phyloP scores from a whole-genome alignment of 2,888 invertebrate species.

The Ochropleura leucogaster region DNA sequence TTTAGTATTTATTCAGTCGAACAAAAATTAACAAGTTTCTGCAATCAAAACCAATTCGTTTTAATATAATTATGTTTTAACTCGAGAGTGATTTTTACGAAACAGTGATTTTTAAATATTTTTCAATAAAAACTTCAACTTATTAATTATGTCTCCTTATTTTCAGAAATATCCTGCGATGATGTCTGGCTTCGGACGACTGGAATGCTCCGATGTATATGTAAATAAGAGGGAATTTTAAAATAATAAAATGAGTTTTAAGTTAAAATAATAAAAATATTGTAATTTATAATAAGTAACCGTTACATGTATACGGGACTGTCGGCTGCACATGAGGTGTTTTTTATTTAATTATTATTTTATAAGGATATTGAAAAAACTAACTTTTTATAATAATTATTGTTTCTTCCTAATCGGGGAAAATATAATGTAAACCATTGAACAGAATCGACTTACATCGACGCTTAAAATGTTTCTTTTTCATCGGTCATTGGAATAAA shows the following conservation, averaged over 20 bases:
- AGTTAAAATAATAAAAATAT: slow-evolving; percentile 55
- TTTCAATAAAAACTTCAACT: not conserved
- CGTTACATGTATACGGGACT: slow-evolving; percentile 63
- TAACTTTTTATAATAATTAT: no score
- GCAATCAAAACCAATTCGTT: not conserved
- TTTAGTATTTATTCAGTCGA: not conserved
- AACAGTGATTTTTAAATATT: not conserved
- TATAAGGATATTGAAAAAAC: no score
- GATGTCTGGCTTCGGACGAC: slow-evolving; percentile 80
- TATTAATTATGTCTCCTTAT: slow-evolving; percentile 52
- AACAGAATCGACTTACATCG: no score
- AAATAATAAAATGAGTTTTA: slow-evolving; percentile 53
- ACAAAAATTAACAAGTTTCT: not conserved
- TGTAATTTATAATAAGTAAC: slow-evolving; percentile 52
- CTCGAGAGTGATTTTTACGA: not conserved
- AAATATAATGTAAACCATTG: no score
- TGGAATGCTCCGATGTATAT: slow-evolving; percentile 71
- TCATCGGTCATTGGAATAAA: no score
- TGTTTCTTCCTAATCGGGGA: no score
- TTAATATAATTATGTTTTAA: not conserved
- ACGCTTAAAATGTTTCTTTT: no score
- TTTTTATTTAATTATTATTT: not conserved
- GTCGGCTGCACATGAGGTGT: slow-evolving; percentile 37
- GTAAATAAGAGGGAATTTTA: slow-evolving; percentile 78
- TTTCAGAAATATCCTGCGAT: slow-evolving; percentile 86